Base-by-base conservation (phyloP, 2,888 invertebrate species). In the Itoplectis maculator region DNA sequence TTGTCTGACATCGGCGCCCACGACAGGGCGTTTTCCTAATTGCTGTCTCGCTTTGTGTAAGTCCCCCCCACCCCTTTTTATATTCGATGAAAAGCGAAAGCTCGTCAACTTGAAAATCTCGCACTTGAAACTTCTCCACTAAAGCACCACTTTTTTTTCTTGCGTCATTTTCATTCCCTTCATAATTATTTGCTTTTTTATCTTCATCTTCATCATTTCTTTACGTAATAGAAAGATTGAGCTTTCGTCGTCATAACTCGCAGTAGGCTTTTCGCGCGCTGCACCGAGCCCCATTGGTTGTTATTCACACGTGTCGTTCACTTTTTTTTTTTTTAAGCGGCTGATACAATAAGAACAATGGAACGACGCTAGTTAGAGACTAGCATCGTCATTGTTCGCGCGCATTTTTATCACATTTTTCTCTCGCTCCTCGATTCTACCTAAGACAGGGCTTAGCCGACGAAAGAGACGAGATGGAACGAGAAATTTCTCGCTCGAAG, bases 141-240 rank as follows among this genome's bases (percentile, higher is more conserved):
- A 72, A 15, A 82, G 82, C 82, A 82, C 82, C 79, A 82, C 78
- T 81, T 81, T 75, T 70, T 81, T 81, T 75, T 70, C 18, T 11
- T 68, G 1, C 54, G 23, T 15, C 20, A 45, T 51, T 51, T 66
- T 54, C 40, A 29, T 51, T 59, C 78, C 70, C 15, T 29, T 74
- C 72, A 42, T 56, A 47, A 23, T 42, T 29, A 51, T 79, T 72
- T 66, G 42, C 47, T 61, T 15, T 37, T 51, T 65, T 47, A 42
- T 61, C 37, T n/a, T n/a, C 45, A 11, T n/a, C 42, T 13, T 47
- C 74, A 61, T 73, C 11, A 49, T 73, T 75, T 69, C 20, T 15
- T 56, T 63, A 51, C 54, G 63, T 77, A 11, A 42, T 13, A 63
- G 54, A 40, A 51, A 13, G 69, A 75, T 79, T 54, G 76, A 80